phyloP scores from a whole-genome alignment of 1,140 invertebrate genomes.

The Trachymyrmex septentrionalis region DNA sequence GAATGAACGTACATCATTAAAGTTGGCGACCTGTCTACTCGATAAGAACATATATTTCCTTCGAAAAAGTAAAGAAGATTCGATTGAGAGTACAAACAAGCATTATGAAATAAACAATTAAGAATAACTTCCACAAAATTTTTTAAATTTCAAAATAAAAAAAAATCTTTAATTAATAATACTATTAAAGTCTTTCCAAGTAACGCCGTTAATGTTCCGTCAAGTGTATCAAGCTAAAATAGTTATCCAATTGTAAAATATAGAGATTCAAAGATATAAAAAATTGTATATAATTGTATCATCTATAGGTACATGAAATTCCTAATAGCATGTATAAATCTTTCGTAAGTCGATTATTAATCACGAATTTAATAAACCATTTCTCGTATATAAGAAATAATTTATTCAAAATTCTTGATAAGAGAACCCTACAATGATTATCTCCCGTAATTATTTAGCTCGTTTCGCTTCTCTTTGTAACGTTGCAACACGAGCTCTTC shows the following conservation, averaged over 20 bases:
- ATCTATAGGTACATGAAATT: background rate
- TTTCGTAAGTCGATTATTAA: background rate
- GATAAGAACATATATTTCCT: background rate
- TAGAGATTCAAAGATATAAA: background rate
- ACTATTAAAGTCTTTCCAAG: background rate
- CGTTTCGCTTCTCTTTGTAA: slow-evolving; percentile 41
- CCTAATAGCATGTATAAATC: background rate
- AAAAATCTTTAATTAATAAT: background rate
- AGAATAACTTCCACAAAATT: background rate
- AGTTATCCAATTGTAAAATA: background rate
- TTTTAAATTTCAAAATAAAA: background rate
- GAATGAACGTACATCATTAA: slow-evolving; percentile 20
- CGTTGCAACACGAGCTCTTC: slow-evolving; percentile 4
- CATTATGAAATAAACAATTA: background rate
- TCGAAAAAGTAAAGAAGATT: background rate
- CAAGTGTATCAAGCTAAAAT: background rate
- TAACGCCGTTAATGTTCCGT: background rate
- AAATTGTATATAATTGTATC: background rate
- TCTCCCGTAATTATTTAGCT: background rate
- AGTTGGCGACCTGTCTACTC: background rate
- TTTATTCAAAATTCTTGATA: slow-evolving; percentile 35
- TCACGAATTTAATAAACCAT: slow-evolving; percentile 7
- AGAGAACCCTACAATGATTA: background rate
- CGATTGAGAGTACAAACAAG: background rate
- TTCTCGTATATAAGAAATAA: background rate